These are phyloP conservation scores for Ashinkailepas kermadecensis DNA, from an alignment of 2,888 invertebrate genomes.

Conservation along the genomic window DNA sequence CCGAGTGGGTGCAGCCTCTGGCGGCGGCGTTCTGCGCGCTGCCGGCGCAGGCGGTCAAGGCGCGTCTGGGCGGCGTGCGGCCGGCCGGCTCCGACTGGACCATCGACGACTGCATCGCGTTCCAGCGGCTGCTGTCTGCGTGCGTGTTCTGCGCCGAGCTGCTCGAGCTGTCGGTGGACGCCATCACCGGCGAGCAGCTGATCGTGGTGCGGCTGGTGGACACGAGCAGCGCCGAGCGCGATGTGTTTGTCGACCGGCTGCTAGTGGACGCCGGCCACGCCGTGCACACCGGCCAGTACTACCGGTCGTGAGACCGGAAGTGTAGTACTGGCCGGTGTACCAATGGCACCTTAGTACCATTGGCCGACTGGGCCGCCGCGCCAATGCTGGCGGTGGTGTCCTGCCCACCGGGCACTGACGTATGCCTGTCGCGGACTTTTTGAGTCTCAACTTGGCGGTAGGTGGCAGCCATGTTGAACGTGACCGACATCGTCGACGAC, in stretches of 20 bases:
- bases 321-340: background rate
- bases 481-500: background rate
- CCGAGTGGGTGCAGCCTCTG: conserved; percentile 2
- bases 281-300: conserved; percentile 3
- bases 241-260: background rate
- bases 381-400: no score
- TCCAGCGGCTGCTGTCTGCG: conserved; percentile 2
- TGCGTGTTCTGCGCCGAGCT: conserved; percentile 6
- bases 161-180: background rate
- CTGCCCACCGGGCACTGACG: no score
- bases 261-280: background rate
- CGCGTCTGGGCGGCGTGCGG: conserved; percentile 11
- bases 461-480: background rate
- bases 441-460: background rate
- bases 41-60: conserved; percentile 15
- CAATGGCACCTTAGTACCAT: background rate
- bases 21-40: background rate
- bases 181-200: conserved; percentile 11
- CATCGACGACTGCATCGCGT: background rate
- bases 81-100: conserved; percentile 3
- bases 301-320: background rate
- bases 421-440: no score
- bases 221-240: background rate
- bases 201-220: conserved; percentile 7
- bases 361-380: no score